phyloP scores from a whole-genome alignment of 2,888 invertebrate species.

The Agriopis marginaria region DNA sequence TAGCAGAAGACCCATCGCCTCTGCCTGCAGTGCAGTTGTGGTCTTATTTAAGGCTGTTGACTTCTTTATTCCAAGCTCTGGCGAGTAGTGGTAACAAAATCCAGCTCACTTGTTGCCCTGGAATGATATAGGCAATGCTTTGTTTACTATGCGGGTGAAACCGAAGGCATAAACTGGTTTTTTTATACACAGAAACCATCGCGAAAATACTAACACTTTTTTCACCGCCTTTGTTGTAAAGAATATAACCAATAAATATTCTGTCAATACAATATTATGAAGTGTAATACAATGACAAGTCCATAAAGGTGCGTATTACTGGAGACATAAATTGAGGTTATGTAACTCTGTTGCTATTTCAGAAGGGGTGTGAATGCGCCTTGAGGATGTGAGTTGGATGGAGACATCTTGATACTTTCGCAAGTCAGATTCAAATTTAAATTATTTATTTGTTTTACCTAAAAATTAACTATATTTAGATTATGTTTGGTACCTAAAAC shows the following conservation, averaged over 20 bases:
- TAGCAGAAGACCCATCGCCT: no score
- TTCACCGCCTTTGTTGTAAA: conserved; percentile 10
- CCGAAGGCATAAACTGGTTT: not conserved
- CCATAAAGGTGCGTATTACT: conserved; percentile 73
- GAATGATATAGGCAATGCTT: not conserved
- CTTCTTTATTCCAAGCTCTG: no score
- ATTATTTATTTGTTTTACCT: not conserved
- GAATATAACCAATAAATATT: conserved; percentile 69
- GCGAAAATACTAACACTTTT: conserved; percentile 10
- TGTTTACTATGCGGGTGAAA: no score
- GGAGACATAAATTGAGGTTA: conserved; percentile 74
- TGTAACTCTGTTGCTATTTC: conserved; percentile 58
- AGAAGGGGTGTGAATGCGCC: conserved; percentile 64
- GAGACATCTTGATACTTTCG: conserved; percentile 56
- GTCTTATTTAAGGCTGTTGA: no score
- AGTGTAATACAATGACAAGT: conserved; percentile 63
- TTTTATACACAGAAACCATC: not conserved
- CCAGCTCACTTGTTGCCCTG: no score
- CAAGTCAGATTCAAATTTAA: not conserved
- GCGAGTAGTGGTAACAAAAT: no score
- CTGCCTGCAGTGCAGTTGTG: no score
- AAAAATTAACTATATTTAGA: no score
- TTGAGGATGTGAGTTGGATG: conserved; percentile 42
- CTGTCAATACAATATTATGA: conserved; percentile 82
- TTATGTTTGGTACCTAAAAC: no score